These are phyloP conservation scores for Rhyzopertha dominica DNA, from an alignment of 1,140 invertebrate species.

Conservation along the genomic window DNA sequence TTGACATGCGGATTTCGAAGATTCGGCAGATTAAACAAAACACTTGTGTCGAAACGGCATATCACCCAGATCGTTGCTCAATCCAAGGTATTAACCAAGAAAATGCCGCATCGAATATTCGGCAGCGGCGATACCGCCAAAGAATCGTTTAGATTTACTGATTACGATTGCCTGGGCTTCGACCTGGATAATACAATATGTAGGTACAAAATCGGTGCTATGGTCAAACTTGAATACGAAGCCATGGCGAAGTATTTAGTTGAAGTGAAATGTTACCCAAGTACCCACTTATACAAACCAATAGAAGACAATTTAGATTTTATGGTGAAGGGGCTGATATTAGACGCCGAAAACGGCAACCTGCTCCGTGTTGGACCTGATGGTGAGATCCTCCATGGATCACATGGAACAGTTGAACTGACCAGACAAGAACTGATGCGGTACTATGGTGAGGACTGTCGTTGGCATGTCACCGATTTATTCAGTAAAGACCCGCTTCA, in stretches of 20 bases:
- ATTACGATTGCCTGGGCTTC: constrained; percentile 77
- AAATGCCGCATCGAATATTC: too few species aligned
- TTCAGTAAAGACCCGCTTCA: constrained; percentile 54
- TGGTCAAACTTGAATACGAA: constrained; percentile 61
- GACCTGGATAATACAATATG: constrained; percentile 74
- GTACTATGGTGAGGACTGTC: constrained; percentile 56
- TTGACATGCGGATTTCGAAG: too few species aligned
- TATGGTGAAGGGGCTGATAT: constrained; percentile 66
- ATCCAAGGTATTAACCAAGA: too few species aligned
- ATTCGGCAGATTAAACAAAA: too few species aligned
- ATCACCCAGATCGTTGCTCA: too few species aligned
- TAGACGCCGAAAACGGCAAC: constrained; percentile 72
- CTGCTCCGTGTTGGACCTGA: constrained; percentile 58
- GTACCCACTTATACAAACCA: constrained; percentile 50
- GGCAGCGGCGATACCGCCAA: too few species aligned
- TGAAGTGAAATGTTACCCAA: constrained; percentile 56
- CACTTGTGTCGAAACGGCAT: too few species aligned
- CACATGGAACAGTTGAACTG: constrained; percentile 64
- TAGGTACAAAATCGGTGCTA: constrained; percentile 60
- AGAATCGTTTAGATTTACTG: constrained; percentile 49
- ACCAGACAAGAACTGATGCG: constrained; percentile 53
- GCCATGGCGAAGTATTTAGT: constrained; percentile 60
- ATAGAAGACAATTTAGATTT: constrained; percentile 59
- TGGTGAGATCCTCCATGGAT: constrained; percentile 60
- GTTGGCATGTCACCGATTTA: constrained; percentile 54